A percentile compares a stretch with the other conserved stretches of the same genome.
phyloP scores from a whole-genome alignment of 2,113 vertebrate species.

The Triplophysa dalaica region DNA sequence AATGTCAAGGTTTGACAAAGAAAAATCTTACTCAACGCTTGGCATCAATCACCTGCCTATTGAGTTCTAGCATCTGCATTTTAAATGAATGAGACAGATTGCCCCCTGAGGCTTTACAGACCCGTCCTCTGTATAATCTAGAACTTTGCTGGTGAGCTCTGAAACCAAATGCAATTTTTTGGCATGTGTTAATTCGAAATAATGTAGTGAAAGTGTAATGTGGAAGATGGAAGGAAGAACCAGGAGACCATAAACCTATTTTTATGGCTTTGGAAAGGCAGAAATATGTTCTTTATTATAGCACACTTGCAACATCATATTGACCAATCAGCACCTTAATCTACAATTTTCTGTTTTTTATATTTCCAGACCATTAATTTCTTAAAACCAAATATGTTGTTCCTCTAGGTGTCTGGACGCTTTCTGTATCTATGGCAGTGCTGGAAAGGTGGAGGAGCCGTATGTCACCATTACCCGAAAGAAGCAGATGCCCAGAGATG shows the following conservation, averaged over 20 bases:
- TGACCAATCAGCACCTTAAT: not conserved
- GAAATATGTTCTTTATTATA: no score
- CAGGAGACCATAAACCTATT: no score
- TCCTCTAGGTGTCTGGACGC: conserved; percentile 89
- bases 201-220: not conserved
- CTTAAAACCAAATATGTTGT: not conserved
- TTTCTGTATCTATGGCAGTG: conserved; percentile 88
- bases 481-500: conserved; percentile 87
- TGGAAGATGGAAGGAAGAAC: no score
- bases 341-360: not conserved
- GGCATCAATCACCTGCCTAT: not conserved
- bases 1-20: not conserved
- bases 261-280: no score
- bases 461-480: conserved; percentile 98
- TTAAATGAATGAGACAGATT: conserved; percentile 19
- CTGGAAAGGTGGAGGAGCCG: conserved; percentile 85
- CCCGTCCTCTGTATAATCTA: not conserved
- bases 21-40: not conserved
- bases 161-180: not conserved
- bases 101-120: not conserved
- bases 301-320: not conserved
- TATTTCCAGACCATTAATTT: not conserved
- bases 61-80: conserved; percentile 17
- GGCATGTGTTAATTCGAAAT: not conserved
- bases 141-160: not conserved